Evolutionary conservation across 30 jellyfish, hydroid and myxozoan genomes (phyloP), one percentile per base, ranked within the genome.

Genomic region (Cassiopea andromeda): DNA sequence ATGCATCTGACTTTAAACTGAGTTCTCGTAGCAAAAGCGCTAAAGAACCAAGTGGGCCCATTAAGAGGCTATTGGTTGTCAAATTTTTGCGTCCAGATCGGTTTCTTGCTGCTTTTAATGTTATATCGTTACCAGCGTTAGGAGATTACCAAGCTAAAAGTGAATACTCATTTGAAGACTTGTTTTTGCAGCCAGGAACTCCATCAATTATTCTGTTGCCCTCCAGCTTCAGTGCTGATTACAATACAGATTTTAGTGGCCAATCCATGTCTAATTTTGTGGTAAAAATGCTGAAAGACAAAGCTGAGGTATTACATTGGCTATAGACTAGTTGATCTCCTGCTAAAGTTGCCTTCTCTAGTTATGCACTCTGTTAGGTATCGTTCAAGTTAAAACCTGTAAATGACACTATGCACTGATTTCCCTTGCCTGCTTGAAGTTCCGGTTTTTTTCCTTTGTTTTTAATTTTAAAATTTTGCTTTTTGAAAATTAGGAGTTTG

Each of bases 81-180:
- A 93, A 79, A 83, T 78, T 84, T 47, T 82, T 93, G 68, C 98
- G 98, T 44, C 97, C 98, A 1, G 98, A 93, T 85, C 86, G 94
- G 1, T 72, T 93, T 48, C 77, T 77, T 19, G 46, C 38, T n/a
- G 94, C 98, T 1, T 27, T 93, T 72, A 46, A 69, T 50, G 57
- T 59, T 48, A 45, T 60, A 69, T 79, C 91, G 13, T 15, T 79
- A 48, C 76, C 86, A 18, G 78, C 64, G 45, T 15, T 82, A 48
- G 71, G 67, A 18, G 85, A 75, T 17, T 38, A 57, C 44, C 92
- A 44, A 2, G 66, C 47, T 27, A 44, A 46, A 64, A 7, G n/a
- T 38, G 69, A 54, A 12, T 75, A 46, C 74, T 45, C 70, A 49
- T 84, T 75, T 72, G 88, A 76, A 7, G 97, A 82, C 13, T 13